Conservation (phyloP, 2,888 invertebrate genomes). For the Cheilosia scutellata region DNA sequence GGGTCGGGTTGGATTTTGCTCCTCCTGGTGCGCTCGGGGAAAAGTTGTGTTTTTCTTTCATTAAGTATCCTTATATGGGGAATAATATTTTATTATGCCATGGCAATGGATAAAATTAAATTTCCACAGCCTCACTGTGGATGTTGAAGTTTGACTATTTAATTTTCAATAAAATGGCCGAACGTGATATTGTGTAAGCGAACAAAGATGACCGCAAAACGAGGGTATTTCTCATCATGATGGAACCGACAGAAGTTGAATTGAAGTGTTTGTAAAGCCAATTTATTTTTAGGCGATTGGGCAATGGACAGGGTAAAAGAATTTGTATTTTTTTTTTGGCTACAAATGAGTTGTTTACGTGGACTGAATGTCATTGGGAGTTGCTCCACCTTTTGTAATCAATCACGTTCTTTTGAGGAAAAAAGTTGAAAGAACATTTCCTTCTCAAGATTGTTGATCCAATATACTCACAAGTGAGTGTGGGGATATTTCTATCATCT, state of each 20-base stretch:
- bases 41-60: neutral
- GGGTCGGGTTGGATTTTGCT: no score
- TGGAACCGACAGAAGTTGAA: slow-evolving; percentile 7
- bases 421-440: neutral
- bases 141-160: neutral
- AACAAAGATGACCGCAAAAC: no score
- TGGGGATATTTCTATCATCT: no score
- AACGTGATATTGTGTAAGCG: neutral
- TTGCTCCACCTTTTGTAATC: slow-evolving; percentile 14
- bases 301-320: slow-evolving; percentile 7
- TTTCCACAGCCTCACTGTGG: neutral
- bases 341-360: slow-evolving; percentile 40
- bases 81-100: slow-evolving; percentile 22
- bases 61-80: neutral
- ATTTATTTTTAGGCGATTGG: slow-evolving; percentile 10
- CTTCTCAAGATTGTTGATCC: neutral
- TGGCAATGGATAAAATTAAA: neutral
- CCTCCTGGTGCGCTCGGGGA: no score
- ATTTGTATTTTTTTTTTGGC: neutral
- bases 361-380: slow-evolving; percentile 23
- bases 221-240: no score
- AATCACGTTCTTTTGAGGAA: slow-evolving; percentile 20
- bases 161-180: slow-evolving; percentile 19
- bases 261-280: slow-evolving; percentile 9
- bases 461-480: no score